Evolutionary conservation across 2,888 invertebrate species (phyloP), one percentile per base, ranked within the genome.

Genomic region (Eumacrocentrus americanus): DNA sequence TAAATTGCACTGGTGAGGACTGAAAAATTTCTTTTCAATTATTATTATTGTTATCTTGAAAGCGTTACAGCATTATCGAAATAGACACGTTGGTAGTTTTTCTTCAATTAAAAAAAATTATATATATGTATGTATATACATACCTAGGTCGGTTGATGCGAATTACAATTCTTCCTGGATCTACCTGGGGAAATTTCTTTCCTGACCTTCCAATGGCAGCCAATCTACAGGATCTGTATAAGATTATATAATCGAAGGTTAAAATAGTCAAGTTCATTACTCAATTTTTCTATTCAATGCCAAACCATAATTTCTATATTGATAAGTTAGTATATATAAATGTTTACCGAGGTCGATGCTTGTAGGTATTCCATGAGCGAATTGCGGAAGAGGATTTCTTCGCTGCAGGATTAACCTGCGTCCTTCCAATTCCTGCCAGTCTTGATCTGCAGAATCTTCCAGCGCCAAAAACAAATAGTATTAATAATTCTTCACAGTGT

Each of bases 381-480:
- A 46, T 59, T 60, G 64, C 58, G 63, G 58, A 48, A 25, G 54
- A 42, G 16, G 50, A 60, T 42, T 34, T 58, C 42, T 61, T 64
- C 51, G 61, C 54, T 59, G 63, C 71, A 67, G 79, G 78, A 75
- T 79, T 77, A 64, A 80, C 76, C 64, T 78, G 79, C 48, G 78
- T 73, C 67, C 72, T 72, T 72, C 78, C 77, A 66, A 76, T 74
- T 70, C 75, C 75, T 65, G 78, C 78, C 74, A 78, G 76, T 65
- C 74, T 80, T 70, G 75, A 70, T 74, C 78, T 75, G 68, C 65
- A 69, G 67, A 70, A 70, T 67, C 72, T 75, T 61, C 20, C 18
- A 29, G 29, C 3, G 7, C 52, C 48, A 55, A 53, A 29, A 61
- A 42, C 42, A 11, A 11, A 34, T 42, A 44, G 40, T n/a, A 52